Conservation (phyloP, 2,888 invertebrate genomes). For the Uloborus plumipes region DNA sequence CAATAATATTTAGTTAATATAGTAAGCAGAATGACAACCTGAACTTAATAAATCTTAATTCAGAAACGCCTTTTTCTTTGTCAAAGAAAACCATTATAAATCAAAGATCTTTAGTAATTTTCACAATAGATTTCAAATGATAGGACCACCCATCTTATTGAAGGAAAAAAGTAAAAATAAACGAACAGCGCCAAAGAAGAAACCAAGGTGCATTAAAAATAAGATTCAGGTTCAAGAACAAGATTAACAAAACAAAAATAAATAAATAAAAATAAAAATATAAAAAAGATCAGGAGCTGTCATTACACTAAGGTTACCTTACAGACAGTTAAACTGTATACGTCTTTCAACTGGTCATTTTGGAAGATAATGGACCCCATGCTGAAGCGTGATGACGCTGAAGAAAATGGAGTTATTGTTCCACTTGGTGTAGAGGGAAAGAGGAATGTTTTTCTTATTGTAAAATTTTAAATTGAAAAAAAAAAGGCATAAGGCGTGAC, state of each 20-base stretch:
- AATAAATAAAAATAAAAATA: slow-evolving; percentile 1
- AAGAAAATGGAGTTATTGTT: slow-evolving; percentile 27
- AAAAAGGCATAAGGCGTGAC: no score
- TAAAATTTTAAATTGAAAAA: no score
- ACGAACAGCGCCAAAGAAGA: neutral
- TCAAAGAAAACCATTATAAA: neutral
- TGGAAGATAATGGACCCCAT: slow-evolving; percentile 31
- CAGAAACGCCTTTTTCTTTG: neutral
- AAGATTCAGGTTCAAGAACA: neutral
- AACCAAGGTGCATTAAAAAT: slow-evolving; percentile 1
- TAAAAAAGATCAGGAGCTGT: slow-evolving; percentile 28
- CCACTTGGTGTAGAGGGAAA: neutral
- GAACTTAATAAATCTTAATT: no score
- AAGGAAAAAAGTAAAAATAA: slow-evolving; percentile 10
- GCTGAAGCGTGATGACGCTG: slow-evolving; percentile 12
- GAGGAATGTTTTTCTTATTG: no score
- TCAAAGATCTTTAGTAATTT: slow-evolving; percentile 15
- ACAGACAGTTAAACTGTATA: slow-evolving; percentile 17
- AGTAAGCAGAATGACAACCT: no score
- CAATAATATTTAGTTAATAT: no score
- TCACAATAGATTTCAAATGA: slow-evolving; percentile 36
- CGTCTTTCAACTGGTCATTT: slow-evolving; percentile 47
- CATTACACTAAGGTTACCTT: slow-evolving; percentile 28
- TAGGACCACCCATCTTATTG: slow-evolving; percentile 48
- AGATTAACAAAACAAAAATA: slow-evolving; percentile 6